A percentile compares a stretch with the other conserved stretches of the same genome.
Conservation (phyloP, 2,888 invertebrate species). For the Polydrusus pterygomalis region DNA sequence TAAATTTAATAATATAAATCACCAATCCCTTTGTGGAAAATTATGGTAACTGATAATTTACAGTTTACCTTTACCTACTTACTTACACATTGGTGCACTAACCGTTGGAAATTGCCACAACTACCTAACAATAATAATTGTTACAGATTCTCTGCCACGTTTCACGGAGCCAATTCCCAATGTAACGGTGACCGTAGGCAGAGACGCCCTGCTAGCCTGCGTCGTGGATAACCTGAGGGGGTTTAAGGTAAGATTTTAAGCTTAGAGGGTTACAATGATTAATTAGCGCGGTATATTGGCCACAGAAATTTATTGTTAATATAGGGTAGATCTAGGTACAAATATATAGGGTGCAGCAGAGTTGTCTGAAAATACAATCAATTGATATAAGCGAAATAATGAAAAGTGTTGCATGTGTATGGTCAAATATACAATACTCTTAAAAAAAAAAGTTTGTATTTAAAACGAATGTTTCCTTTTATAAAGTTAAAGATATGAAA, state of each 20-base stretch:
- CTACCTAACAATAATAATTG: slow-evolving; percentile 39
- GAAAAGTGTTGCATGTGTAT: too few relatives aligned
- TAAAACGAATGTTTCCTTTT: too few relatives aligned
- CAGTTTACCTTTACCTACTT: too few relatives aligned
- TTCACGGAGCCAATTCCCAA: slow-evolving; percentile 94
- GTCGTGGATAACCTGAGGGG: slow-evolving; percentile 92
- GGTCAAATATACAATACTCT: too few relatives aligned
- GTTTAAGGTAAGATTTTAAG: slow-evolving; percentile 82
- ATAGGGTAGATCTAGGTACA: slow-evolving; percentile 17
- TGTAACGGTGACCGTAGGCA: slow-evolving; percentile 91
- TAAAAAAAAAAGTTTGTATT: too few relatives aligned
- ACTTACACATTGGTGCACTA: too few relatives aligned
- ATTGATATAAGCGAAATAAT: too few relatives aligned
- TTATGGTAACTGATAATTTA: too few relatives aligned
- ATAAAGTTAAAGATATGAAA: too few relatives aligned
- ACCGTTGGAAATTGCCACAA: background rate
- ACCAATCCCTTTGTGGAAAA: too few relatives aligned
- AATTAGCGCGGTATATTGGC: slow-evolving; percentile 53
- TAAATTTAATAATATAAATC: too few relatives aligned
- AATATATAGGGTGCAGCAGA: background rate
- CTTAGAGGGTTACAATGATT: slow-evolving; percentile 51
- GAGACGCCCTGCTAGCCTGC: slow-evolving; percentile 92
- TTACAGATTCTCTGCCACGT: slow-evolving; percentile 74
- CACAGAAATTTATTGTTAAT: slow-evolving; percentile 46
- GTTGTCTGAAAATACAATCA: too few relatives aligned